These are phyloP conservation scores for Eriosoma lanigerum DNA, from an alignment of 1,140 invertebrate species.

Conservation along the genomic window DNA sequence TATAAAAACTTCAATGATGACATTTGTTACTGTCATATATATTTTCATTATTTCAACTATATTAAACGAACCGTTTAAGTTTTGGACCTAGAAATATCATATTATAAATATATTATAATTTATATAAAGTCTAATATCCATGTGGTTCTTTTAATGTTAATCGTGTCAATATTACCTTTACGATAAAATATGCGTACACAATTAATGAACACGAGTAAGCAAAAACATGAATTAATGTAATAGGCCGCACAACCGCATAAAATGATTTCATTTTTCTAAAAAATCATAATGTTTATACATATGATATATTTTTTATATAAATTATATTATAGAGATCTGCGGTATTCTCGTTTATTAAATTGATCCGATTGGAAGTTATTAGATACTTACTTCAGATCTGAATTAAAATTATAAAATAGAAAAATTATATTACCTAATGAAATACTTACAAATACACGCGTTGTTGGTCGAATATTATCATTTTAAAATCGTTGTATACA, in stretches of 20 bases:
- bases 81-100: background rate
- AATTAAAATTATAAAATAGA: too few species aligned
- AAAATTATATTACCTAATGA: too few species aligned
- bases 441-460: conserved; percentile 7
- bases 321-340: too few species aligned
- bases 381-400: too few species aligned
- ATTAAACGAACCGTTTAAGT: background rate
- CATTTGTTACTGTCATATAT: conserved; percentile 5
- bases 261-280: conserved; percentile 30
- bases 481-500: background rate
- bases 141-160: too few species aligned
- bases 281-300: conserved; percentile 12
- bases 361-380: too few species aligned
- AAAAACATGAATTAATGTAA: conserved; percentile 15
- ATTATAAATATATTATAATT: background rate
- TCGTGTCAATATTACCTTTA: conserved; percentile 1
- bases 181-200: background rate
- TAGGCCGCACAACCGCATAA: background rate
- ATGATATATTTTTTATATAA: too few species aligned
- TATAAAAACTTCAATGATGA: conserved; percentile 19
- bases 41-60: background rate
- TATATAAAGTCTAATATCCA: too few species aligned
- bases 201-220: conserved; percentile 11
- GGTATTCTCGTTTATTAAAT: too few species aligned
- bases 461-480: conserved; percentile 11